phyloP scores from a whole-genome alignment of 2,797 vertebrate genomes.

The Heterohyrax brucei region DNA sequence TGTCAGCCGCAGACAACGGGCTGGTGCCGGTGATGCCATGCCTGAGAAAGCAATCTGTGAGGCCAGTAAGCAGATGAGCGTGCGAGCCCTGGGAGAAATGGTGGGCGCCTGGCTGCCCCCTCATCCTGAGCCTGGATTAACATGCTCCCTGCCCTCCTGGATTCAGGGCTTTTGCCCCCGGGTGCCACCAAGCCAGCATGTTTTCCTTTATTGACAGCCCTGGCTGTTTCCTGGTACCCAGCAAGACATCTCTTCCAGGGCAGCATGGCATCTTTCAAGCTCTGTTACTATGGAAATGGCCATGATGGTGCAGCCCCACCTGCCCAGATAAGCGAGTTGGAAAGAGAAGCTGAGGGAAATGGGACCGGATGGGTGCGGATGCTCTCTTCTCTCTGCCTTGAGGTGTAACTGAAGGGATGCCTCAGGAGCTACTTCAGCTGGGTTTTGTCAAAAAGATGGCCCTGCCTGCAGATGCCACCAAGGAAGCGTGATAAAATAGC shows the following conservation, averaged over 20 bases:
- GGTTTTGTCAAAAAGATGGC: conserved; percentile 59
- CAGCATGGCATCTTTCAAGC: conserved; percentile 76
- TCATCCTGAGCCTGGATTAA: not conserved
- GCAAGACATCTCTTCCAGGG: conserved; percentile 72
- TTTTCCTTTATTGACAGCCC: conserved; percentile 14
- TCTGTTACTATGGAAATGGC: conserved; percentile 87
- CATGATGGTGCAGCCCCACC: conserved; percentile 79
- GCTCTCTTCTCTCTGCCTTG: conserved; percentile 14
- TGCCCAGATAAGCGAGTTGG: conserved; percentile 77
- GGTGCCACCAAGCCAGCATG: conserved; percentile 21
- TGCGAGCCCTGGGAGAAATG: not conserved
- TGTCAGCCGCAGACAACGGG: not conserved
- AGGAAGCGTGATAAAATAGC: not conserved
- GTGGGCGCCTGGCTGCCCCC: not conserved
- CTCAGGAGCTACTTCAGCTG: conserved; percentile 59
- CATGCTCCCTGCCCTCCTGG: not conserved
- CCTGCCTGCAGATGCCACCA: not conserved
- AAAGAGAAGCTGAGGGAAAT: conserved; percentile 73
- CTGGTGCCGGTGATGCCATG: not conserved
- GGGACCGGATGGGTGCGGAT: not conserved
- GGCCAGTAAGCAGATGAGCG: not conserved
- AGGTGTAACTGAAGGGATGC: conserved; percentile 61
- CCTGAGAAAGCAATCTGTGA: not conserved
- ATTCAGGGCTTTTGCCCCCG: not conserved
- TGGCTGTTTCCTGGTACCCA: conserved; percentile 59